Evolutionary conservation across 2,797 vertebrate genomes (phyloP).

Genomic region (Pagetopsis macropterus): DNA sequence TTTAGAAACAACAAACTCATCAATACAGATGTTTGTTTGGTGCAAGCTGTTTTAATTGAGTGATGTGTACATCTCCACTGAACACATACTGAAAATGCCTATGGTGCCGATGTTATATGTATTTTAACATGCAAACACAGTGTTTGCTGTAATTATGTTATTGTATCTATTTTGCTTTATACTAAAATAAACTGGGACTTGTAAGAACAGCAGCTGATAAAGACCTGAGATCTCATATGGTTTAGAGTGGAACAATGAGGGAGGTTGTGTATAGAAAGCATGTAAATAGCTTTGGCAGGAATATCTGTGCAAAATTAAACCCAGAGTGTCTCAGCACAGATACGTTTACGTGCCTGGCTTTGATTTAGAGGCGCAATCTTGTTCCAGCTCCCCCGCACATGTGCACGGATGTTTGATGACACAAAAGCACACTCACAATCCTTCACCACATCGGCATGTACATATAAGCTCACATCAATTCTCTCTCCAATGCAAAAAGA

Average conservation of each 20-base stretch:
- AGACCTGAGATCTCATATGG: slow-evolving; percentile 11
- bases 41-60: too few species aligned
- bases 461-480: slow-evolving; percentile 5
- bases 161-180: too few species aligned
- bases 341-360: background rate
- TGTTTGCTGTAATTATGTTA: too few species aligned
- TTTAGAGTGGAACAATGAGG: background rate
- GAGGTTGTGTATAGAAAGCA: background rate
- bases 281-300: slow-evolving; percentile 34
- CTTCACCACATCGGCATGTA: background rate
- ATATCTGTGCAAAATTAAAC: slow-evolving; percentile 21
- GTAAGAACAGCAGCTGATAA: slow-evolving; percentile 13
- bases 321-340: background rate
- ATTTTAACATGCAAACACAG: too few species aligned
- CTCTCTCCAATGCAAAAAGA: slow-evolving; percentile 12
- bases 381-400: slow-evolving; percentile 38
- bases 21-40: too few species aligned
- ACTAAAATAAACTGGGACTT: background rate
- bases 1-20: too few species aligned
- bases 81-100: too few species aligned
- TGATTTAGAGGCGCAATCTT: slow-evolving; percentile 14
- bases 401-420: slow-evolving; percentile 30
- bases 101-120: too few species aligned
- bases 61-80: too few species aligned
- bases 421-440: background rate